A percentile compares a stretch with the other conserved stretches of the same genome.
Evolutionary conservation across 2,797 vertebrate genomes (phyloP).

Genomic region (Vireo griseus): DNA sequence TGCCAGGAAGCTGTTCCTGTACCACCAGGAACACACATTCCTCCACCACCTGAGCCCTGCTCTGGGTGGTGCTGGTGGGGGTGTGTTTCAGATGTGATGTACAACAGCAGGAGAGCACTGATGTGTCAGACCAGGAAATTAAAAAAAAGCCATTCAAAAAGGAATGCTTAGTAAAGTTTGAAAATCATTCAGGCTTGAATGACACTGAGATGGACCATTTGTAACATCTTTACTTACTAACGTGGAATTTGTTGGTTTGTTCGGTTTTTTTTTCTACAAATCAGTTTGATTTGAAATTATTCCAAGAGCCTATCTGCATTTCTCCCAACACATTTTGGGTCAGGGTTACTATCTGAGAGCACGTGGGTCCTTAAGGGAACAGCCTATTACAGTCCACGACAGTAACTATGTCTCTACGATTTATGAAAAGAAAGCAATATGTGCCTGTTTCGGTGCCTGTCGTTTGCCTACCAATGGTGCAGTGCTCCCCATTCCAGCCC

Average conservation of each 20-base stretch:
- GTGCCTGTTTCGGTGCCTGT: conserved; percentile 83
- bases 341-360: conserved; percentile 22
- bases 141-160: background rate
- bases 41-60: background rate
- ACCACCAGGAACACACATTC: background rate
- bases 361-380: conserved; percentile 75
- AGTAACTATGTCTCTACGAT: conserved; percentile 81
- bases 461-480: conserved; percentile 97
- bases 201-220: background rate
- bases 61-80: background rate
- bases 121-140: background rate
- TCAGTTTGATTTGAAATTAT: background rate
- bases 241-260: background rate
- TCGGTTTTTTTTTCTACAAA: background rate
- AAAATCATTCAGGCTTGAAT: background rate
- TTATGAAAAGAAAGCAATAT: conserved; percentile 87
- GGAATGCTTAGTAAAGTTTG: conserved; percentile 25
- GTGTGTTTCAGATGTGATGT: background rate
- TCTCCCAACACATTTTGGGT: background rate
- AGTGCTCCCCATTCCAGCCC: conserved; percentile 99
- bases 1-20: background rate
- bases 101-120: background rate
- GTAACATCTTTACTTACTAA: background rate
- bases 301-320: background rate
- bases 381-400: conserved; percentile 73